These are phyloP conservation scores for Pterostichus niger DNA, from an alignment of 2,888 invertebrate species.

Conservation along the genomic window DNA sequence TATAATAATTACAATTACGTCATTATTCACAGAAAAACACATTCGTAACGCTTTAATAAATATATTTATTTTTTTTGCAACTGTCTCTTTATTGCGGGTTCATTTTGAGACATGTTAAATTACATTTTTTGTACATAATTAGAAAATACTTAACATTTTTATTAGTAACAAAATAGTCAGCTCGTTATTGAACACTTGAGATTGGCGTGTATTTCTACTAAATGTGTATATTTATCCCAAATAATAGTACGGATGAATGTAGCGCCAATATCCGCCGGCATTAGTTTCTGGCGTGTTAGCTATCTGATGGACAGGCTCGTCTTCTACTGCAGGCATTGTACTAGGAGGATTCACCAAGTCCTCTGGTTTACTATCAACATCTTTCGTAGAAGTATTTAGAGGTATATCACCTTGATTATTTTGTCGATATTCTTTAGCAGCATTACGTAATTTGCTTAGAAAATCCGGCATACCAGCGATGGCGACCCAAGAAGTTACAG, in stretches of 20 bases:
- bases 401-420: neutral
- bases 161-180: conserved; percentile 43
- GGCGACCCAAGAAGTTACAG: conserved; percentile 87
- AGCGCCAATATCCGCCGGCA: conserved; percentile 76
- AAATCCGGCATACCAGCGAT: conserved; percentile 89
- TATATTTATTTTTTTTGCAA: conserved; percentile 36
- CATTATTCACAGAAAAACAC: neutral
- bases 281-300: conserved; percentile 64
- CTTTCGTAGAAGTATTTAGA: neutral
- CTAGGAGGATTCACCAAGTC: conserved; percentile 36
- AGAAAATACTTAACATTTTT: conserved; percentile 38
- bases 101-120: conserved; percentile 48
- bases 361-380: neutral
- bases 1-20: neutral
- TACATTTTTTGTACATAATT: conserved; percentile 59
- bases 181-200: conserved; percentile 44
- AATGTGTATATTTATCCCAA: conserved; percentile 73
- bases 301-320: conserved; percentile 61
- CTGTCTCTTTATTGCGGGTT: conserved; percentile 57
- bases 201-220: conserved; percentile 24
- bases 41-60: neutral
- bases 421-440: conserved; percentile 82
- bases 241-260: conserved; percentile 81
- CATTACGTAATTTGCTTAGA: conserved; percentile 84
- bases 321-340: conserved; percentile 6